phyloP scores from a whole-genome alignment of 1,140 invertebrate genomes.

The Melanaphis sacchari region DNA sequence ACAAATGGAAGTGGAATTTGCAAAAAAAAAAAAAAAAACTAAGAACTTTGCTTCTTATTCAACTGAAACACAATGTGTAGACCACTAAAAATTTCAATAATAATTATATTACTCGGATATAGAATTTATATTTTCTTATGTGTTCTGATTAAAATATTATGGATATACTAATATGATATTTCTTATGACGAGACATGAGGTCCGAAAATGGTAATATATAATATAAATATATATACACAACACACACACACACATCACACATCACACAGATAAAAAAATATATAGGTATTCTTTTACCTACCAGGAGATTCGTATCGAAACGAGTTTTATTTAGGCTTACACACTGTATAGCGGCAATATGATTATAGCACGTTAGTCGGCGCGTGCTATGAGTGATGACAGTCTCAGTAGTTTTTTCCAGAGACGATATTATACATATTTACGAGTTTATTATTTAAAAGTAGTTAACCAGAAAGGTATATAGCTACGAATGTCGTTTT shows the following conservation, averaged over 20 bases:
- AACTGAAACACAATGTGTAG: neutral
- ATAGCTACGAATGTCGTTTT: neutral
- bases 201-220: neutral
- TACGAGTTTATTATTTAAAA: neutral
- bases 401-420: constrained; percentile 4
- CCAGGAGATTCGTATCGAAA: constrained; percentile 6
- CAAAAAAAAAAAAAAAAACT: neutral
- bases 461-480: neutral
- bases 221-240: neutral
- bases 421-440: neutral
- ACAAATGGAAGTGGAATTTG: neutral
- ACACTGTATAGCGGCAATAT: neutral
- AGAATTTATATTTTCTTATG: neutral
- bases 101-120: neutral
- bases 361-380: neutral
- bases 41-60: neutral
- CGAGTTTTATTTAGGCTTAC: constrained; percentile 10
- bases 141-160: neutral
- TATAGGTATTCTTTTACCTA: neutral
- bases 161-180: neutral
- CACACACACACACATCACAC: neutral
- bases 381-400: constrained; percentile 3
- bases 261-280: neutral
- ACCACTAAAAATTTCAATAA: neutral
- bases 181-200: neutral